Evolutionary conservation across 2,888 invertebrate genomes (phyloP).

Genomic region (Chrysina gloriosa): DNA sequence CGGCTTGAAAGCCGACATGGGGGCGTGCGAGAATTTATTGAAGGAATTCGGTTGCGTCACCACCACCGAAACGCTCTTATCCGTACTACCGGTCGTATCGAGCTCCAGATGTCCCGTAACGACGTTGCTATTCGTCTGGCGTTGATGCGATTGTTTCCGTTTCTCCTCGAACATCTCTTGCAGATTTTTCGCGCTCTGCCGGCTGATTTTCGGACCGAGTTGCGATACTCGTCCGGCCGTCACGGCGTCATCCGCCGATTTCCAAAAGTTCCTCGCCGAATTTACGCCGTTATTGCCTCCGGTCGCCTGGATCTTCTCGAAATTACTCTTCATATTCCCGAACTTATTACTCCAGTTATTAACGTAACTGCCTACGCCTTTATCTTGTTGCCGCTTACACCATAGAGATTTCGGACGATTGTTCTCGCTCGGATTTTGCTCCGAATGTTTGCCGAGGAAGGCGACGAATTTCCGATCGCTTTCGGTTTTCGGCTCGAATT

Average conservation of each 20-base stretch:
- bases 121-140: constrained; percentile 57
- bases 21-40: constrained; percentile 82
- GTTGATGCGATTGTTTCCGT: constrained; percentile 57
- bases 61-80: constrained; percentile 64
- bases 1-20: constrained; percentile 81
- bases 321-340: constrained; percentile 84
- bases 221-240: constrained; percentile 55
- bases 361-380: constrained; percentile 36
- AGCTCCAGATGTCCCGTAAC: constrained; percentile 64
- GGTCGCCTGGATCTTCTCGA: constrained; percentile 74
- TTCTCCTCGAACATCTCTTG: constrained; percentile 63
- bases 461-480: constrained; percentile 87
- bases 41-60: constrained; percentile 72
- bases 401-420: constrained; percentile 41
- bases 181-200: constrained; percentile 59
- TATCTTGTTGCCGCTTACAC: constrained; percentile 38
- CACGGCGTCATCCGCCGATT: constrained; percentile 69
- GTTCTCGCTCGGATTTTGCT: constrained; percentile 57
- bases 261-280: constrained; percentile 73
- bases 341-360: constrained; percentile 85
- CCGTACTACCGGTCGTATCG: constrained; percentile 54
- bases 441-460: constrained; percentile 81
- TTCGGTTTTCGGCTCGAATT: constrained; percentile 84
- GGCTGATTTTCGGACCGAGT: constrained; percentile 62
- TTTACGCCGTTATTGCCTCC: constrained; percentile 66